These are phyloP conservation scores for Scrobipalpa atriplicella DNA, from an alignment of 2,888 invertebrate genomes.

Conservation along the genomic window DNA sequence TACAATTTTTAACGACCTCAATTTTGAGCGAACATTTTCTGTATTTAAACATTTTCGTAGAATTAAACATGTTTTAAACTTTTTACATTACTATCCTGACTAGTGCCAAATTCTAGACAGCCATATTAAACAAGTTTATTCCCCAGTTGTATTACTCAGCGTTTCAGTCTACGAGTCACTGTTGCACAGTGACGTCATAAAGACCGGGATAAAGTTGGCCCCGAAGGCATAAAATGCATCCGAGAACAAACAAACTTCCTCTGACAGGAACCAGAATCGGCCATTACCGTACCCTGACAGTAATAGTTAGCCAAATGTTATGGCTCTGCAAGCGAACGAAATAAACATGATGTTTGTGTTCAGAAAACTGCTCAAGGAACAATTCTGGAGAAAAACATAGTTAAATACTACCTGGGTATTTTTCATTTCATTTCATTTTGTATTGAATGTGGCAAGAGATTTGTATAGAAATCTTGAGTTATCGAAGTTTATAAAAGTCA, in stretches of 20 bases:
- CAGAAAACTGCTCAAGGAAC: slow-evolving; percentile 4
- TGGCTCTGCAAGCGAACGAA: slow-evolving; percentile 3
- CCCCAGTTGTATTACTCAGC: slow-evolving; percentile 1
- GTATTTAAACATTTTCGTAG: neutral
- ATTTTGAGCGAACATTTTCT: neutral
- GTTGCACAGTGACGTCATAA: slow-evolving; percentile 16
- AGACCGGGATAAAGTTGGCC: slow-evolving; percentile 28
- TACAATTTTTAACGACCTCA: neutral
- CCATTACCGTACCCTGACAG: slow-evolving; percentile 21
- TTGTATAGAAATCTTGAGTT: too few relatives aligned
- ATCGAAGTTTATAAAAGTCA: too few relatives aligned
- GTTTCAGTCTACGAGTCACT: slow-evolving; percentile 1
- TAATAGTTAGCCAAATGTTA: slow-evolving; percentile 23
- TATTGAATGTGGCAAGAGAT: neutral
- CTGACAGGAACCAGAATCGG: slow-evolving; percentile 22
- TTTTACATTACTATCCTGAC: neutral
- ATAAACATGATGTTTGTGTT: slow-evolving; percentile 12
- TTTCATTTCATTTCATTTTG: too few relatives aligned
- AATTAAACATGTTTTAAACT: neutral
- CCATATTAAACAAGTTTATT: slow-evolving; percentile 2
- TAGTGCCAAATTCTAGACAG: slow-evolving; percentile 11
- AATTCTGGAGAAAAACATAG: neutral
- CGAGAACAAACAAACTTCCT: slow-evolving; percentile 33
- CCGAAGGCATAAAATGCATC: slow-evolving; percentile 37
- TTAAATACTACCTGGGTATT: too few relatives aligned